Percentiles rank a stretch among this genome's conserved stretches.
phyloP scores from a whole-genome alignment of 2,888 invertebrate species.

The Biston stratarius region DNA sequence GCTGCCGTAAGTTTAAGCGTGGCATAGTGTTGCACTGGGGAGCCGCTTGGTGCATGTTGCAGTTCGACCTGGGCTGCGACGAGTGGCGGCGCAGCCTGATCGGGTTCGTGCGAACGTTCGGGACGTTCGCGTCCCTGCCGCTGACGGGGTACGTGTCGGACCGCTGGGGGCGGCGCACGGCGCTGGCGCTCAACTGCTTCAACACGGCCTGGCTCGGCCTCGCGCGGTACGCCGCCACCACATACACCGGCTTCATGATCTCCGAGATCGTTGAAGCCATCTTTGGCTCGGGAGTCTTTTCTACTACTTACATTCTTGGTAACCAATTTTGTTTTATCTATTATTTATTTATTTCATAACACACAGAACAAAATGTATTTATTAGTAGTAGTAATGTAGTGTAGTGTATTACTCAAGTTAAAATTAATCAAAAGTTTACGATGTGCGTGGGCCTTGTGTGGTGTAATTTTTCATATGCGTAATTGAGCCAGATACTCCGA shows the following conservation, averaged over 20 bases:
- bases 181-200: slow-evolving; percentile 85
- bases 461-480: too few relatives aligned
- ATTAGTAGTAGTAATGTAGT: too few relatives aligned
- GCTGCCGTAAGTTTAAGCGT: neutral
- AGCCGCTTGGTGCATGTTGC: slow-evolving; percentile 20
- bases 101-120: slow-evolving; percentile 89
- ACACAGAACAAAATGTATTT: too few relatives aligned
- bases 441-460: too few relatives aligned
- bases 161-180: slow-evolving; percentile 88
- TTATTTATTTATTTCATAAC: too few relatives aligned
- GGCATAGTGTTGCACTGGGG: neutral
- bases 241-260: slow-evolving; percentile 88
- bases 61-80: slow-evolving; percentile 88
- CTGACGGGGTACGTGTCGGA: slow-evolving; percentile 90
- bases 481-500: too few relatives aligned
- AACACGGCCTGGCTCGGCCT: slow-evolving; percentile 88
- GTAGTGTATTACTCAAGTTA: neutral
- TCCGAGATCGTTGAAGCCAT: slow-evolving; percentile 90
- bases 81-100: slow-evolving; percentile 90
- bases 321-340: slow-evolving; percentile 46
- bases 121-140: slow-evolving; percentile 89
- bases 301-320: slow-evolving; percentile 90
- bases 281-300: slow-evolving; percentile 89
- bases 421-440: too few relatives aligned
- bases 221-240: slow-evolving; percentile 84